Percentiles rank a stretch among this genome's conserved stretches.
phyloP scores from a whole-genome alignment of 2,888 invertebrate species.

The Hydrotaea diabolus region DNA sequence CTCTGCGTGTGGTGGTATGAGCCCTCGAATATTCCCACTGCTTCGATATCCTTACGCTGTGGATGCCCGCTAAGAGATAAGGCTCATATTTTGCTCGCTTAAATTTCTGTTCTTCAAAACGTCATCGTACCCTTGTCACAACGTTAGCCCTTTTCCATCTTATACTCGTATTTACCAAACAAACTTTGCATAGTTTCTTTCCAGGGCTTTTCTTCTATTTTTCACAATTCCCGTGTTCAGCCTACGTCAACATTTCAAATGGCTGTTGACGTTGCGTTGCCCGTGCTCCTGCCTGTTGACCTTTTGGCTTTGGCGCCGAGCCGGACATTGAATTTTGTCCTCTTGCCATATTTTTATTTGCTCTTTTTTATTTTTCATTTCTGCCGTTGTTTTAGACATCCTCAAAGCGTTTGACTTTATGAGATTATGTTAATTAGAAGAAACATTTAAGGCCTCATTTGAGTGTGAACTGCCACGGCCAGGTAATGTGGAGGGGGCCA shows the following conservation, averaged over 20 bases:
- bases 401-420: conserved; percentile 34
- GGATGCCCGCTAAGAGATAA: too few relatives aligned
- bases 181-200: too few relatives aligned
- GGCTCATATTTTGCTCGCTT: too few relatives aligned
- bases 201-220: too few relatives aligned
- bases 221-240: too few relatives aligned
- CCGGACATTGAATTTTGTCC: conserved; percentile 11
- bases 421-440: conserved; percentile 38
- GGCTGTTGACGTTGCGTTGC: neutral
- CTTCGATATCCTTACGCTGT: too few relatives aligned
- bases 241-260: neutral
- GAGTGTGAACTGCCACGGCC: neutral
- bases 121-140: too few relatives aligned
- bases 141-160: too few relatives aligned
- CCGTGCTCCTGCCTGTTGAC: conserved; percentile 36
- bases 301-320: conserved; percentile 31
- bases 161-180: too few relatives aligned
- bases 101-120: too few relatives aligned
- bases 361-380: neutral
- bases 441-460: neutral
- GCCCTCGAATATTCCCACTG: too few relatives aligned
- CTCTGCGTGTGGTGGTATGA: too few relatives aligned
- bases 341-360: conserved; percentile 20
- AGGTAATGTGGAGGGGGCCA: neutral
- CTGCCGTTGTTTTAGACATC: neutral